Evolutionary conservation across 92 coral and sea anemone genomes (phyloP).

Genomic region (Montipora capitata): DNA sequence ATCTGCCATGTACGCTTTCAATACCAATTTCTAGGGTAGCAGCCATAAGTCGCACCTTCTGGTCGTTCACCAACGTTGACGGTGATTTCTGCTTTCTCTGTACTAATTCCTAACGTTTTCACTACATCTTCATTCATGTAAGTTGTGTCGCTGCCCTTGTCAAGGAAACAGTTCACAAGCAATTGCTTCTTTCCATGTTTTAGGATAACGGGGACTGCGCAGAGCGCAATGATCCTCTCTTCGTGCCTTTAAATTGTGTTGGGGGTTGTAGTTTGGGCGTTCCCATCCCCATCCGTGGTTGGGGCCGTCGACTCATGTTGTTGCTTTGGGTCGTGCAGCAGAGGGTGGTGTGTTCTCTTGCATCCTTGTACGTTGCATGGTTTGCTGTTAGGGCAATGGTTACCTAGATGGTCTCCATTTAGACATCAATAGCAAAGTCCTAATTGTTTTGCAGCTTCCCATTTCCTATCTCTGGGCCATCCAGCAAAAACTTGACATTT

Average conservation of each 20-base stretch:
- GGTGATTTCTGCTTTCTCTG: no score
- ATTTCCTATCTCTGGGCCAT: slow-evolving; percentile 34
- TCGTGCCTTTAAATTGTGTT: slow-evolving; percentile 28
- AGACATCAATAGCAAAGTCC: slow-evolving; percentile 48
- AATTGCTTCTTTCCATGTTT: slow-evolving; percentile 67
- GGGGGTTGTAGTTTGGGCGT: slow-evolving; percentile 16
- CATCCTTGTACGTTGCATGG: neutral
- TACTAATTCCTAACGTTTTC: neutral
- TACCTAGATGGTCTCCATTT: slow-evolving; percentile 34
- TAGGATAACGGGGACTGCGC: slow-evolving; percentile 66
- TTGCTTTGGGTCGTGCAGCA: slow-evolving; percentile 4
- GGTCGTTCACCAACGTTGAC: no score
- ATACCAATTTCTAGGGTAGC: neutral
- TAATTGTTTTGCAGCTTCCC: slow-evolving; percentile 39
- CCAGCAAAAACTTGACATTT: neutral
- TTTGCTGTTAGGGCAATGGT: slow-evolving; percentile 7
- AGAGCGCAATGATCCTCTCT: slow-evolving; percentile 48
- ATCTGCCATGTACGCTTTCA: slow-evolving; percentile 47
- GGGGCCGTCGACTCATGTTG: no score
- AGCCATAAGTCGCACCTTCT: no score
- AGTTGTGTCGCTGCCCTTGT: slow-evolving; percentile 69
- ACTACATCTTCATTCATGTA: slow-evolving; percentile 55
- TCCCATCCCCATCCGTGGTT: slow-evolving; percentile 40
- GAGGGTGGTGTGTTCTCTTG: slow-evolving; percentile 34
- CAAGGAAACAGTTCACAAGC: slow-evolving; percentile 65